phyloP scores from a whole-genome alignment of 2,797 vertebrate species.

The Galaxias olidus region DNA sequence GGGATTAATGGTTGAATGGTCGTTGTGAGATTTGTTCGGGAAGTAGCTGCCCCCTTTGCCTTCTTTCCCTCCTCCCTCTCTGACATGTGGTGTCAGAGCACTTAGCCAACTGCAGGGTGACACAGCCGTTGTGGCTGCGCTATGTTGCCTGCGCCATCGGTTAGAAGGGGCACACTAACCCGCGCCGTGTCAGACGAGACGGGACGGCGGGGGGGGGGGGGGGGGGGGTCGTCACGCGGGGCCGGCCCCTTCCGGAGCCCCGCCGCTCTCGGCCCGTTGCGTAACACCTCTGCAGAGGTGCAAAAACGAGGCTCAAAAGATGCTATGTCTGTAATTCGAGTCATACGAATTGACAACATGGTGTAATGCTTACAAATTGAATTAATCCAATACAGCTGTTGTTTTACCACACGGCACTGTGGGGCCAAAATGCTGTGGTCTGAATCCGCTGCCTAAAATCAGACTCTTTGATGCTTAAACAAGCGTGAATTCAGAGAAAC shows the following conservation, averaged over 20 bases:
- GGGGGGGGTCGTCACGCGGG: slow-evolving; percentile 40
- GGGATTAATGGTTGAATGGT: too few relatives aligned
- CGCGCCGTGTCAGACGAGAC: slow-evolving; percentile 39
- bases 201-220: slow-evolving; percentile 36
- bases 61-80: not conserved
- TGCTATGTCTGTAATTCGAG: too few relatives aligned
- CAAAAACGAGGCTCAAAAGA: too few relatives aligned
- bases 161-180: slow-evolving; percentile 50
- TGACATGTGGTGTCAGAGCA: slow-evolving; percentile 25
- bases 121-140: slow-evolving; percentile 47
- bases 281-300: too few relatives aligned
- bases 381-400: too few relatives aligned
- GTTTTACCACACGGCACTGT: too few relatives aligned
- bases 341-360: too few relatives aligned
- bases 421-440: too few relatives aligned
- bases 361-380: too few relatives aligned
- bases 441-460: too few relatives aligned
- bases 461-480: too few relatives aligned
- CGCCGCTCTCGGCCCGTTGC: not conserved
- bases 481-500: too few relatives aligned
- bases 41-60: not conserved
- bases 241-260: slow-evolving; percentile 33
- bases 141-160: slow-evolving; percentile 52
- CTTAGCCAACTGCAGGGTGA: slow-evolving; percentile 35
- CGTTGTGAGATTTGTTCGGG: not conserved